These are phyloP conservation scores for Drosophila sp. DNA, from an alignment of 1,140 invertebrate genomes.

Conservation along the genomic window DNA sequence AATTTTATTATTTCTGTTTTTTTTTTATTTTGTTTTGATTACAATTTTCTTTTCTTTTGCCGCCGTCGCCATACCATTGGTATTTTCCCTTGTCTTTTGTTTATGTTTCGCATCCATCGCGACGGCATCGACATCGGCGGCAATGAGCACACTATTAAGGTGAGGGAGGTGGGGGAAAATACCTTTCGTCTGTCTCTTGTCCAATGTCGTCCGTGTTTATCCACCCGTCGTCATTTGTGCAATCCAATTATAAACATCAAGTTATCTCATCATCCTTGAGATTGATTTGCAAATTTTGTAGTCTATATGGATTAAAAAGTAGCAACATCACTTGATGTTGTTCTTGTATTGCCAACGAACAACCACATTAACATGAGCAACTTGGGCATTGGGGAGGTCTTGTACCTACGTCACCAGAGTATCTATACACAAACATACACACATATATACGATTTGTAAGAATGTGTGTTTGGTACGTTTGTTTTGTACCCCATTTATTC, in stretches of 20 bases:
- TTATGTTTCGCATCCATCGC: slow-evolving; percentile 40
- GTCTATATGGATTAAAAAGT: slow-evolving; percentile 2
- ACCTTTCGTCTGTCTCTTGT: background rate
- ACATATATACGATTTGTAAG: slow-evolving; percentile 7
- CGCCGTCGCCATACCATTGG: slow-evolving; percentile 11
- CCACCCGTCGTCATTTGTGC: background rate
- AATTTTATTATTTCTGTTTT: slow-evolving; percentile 49
- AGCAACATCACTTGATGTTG: background rate
- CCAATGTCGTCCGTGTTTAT: background rate
- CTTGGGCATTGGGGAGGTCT: slow-evolving; percentile 15
- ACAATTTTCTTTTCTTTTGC: slow-evolving; percentile 45
- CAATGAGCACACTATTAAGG: no score
- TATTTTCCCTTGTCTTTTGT: slow-evolving; percentile 52
- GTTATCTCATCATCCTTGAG: background rate
- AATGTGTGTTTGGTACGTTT: slow-evolving; percentile 37
- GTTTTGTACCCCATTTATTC: slow-evolving; percentile 68
- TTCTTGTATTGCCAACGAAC: slow-evolving; percentile 1
- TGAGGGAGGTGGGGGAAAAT: background rate
- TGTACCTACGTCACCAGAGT: slow-evolving; percentile 1
- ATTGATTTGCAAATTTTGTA: slow-evolving; percentile 9
- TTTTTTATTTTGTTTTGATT: slow-evolving; percentile 61
- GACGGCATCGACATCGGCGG: no score
- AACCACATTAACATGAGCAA: background rate
- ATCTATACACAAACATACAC: background rate
- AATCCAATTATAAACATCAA: slow-evolving; percentile 6